Base-by-base conservation (phyloP, 2,113 vertebrate species). In the Cynoglossus semilaevis region DNA sequence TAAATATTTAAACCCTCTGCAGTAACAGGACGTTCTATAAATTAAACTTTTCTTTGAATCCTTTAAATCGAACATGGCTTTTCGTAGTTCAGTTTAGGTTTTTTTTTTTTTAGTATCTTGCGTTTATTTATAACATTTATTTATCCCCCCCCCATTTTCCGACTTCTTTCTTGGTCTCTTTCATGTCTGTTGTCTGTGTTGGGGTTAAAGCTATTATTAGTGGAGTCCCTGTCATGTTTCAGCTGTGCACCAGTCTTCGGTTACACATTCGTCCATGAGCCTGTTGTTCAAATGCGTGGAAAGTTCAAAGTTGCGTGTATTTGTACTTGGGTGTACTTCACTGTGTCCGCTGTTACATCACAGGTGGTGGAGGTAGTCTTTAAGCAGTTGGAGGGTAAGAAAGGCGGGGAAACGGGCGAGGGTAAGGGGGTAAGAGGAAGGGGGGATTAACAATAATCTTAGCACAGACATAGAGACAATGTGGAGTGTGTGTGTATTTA, bases 391-490 rank as follows among this genome's bases (percentile, higher is more conserved):
- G 48, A 61, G 52, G 14, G 50, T n/a, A n/a, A n/a, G n/a, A n/a
- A n/a, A n/a, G n/a, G n/a, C n/a, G n/a, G n/a, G n/a, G n/a, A n/a
- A n/a, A n/a, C n/a, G n/a, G n/a, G n/a, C n/a, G n/a, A 6, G 34
- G 42, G 34, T 42, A 44, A 58, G 49, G 34, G 51, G 13, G 40
- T 43, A 34, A 16, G 63, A 15, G 41, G 48, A 51, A 52, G 73
- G 37, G 22, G 14, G 61, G 80, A 85, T 87, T 85, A 84, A 73
- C 74, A 65, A 59, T 84, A 81, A 85, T 83, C 81, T 71, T 75
- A 84, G 77, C 83, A 75, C 78, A 38, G 48, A 64, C 80, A 63
- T 66, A 82, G 76, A 70, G 70, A 65, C 75, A 83, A 15, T 19
- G 17, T 58, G 70, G 51, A 40, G 62, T 53, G 9, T 47, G 43